A percentile compares a stretch with the other conserved stretches of the same genome.
These are phyloP conservation scores for Mesocricetus auratus DNA, from an alignment of 2,113 vertebrate species.

Conservation along the genomic window DNA sequence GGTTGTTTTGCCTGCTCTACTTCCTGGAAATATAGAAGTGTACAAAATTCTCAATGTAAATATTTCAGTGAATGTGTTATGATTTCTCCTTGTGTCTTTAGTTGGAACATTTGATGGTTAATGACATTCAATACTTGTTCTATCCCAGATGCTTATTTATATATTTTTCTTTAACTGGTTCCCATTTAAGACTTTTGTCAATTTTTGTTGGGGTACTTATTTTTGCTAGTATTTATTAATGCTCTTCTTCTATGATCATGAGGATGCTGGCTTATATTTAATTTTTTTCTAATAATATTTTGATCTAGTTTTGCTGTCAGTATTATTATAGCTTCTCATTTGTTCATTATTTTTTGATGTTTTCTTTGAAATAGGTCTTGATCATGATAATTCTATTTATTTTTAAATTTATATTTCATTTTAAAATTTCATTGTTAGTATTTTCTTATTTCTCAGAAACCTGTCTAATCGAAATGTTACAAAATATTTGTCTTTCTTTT, in stretches of 20 bases:
- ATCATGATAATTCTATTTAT: neutral
- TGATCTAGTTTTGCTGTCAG: constrained; percentile 19
- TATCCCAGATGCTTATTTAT: neutral
- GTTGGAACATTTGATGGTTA: constrained; percentile 37
- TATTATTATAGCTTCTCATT: neutral
- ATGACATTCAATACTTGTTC: neutral
- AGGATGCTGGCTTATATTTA: neutral
- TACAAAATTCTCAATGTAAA: neutral
- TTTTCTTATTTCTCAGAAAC: constrained; percentile 39
- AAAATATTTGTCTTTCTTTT: neutral
- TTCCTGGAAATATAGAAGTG: too few relatives aligned
- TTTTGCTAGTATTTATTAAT: constrained; percentile 24
- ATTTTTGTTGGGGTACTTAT: neutral
- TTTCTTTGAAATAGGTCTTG: neutral
- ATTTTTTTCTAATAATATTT: neutral
- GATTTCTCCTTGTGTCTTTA: neutral
- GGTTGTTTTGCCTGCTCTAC: neutral
- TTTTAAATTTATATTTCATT: neutral
- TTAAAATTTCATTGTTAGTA: neutral
- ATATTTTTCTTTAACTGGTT: neutral
- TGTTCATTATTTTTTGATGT: constrained; percentile 24
- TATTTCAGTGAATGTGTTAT: neutral
- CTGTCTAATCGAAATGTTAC: neutral
- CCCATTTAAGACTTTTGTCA: constrained; percentile 6
- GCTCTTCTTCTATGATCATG: neutral